Base-by-base conservation (phyloP, 2,888 invertebrate genomes). In the Metallyticus violacea region DNA sequence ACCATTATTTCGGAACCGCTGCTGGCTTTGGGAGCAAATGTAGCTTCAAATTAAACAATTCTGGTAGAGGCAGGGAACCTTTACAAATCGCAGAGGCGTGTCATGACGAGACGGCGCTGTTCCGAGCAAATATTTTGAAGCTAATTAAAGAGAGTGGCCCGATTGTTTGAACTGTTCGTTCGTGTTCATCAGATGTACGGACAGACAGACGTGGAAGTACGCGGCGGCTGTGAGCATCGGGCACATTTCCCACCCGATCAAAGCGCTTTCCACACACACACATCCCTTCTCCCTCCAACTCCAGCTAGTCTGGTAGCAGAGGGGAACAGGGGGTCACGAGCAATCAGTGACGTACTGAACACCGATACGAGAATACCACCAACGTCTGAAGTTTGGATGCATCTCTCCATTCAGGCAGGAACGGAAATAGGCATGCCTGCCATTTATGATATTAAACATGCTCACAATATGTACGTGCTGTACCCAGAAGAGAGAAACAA, bases 91-190 rank as follows among this genome's bases (percentile, higher is more conserved):
- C 78, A 62, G 29, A 78, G 86, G 77, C 81, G 78, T 78, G 78
- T 25, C 26, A 78, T 25, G 25, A 26, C 7, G 78, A 26, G 78
- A 26, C 28, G 79, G 79, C 81, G 30, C 85, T 85, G 86, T 81
- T 79, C 82, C 86, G 85, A 86, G 84, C 86, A 88, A 88, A 88
- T 88, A 88, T 88, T 88, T 88, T 88, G 88, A 85, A 85, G 87
- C 88, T 88, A 88, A 88, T 88, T 88, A 88, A 88, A 88, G 88
- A 88, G 88, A 85, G n/a, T 27, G 30, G 30, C 40, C 25, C 40
- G 28, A 27, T 40, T 83, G 83, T 83, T 83, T 83, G 83, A 82
- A 30, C 40, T 30, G 81, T 26, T 81, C 40, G 40, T 80, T 80
- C 79, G 29, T 80, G 28, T 62, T 62, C 40, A 62, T 62, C 40